Conservation (phyloP, 2,888 invertebrate species). For the Plebejus melissa region DNA sequence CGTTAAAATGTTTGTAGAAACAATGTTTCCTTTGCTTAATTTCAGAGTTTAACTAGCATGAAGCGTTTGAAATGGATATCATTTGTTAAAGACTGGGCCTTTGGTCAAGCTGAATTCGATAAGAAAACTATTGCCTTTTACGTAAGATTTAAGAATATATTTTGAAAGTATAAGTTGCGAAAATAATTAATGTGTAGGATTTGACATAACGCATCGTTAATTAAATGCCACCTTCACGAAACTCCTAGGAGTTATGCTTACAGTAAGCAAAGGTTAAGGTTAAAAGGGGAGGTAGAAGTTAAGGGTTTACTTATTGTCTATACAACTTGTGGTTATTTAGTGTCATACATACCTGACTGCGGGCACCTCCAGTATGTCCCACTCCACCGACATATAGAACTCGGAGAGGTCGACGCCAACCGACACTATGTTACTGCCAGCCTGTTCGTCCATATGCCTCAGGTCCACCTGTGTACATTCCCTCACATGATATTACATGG, state of each 20-base stretch:
- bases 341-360: slow-evolving; percentile 85
- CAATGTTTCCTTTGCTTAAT: slow-evolving; percentile 18
- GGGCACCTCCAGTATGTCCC: slow-evolving; percentile 98
- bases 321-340: no score
- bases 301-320: no score
- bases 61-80: neutral
- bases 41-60: neutral
- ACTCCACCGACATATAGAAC: slow-evolving; percentile 99
- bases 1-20: slow-evolving; percentile 28
- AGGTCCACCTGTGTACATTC: slow-evolving; percentile 87
- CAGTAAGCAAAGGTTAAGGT: no score
- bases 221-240: no score
- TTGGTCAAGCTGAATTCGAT: no score
- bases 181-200: neutral
- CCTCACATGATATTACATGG: slow-evolving; percentile 40
- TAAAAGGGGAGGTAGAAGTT: no score
- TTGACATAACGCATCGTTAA: no score
- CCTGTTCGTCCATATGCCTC: slow-evolving; percentile 94
- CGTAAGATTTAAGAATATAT: neutral
- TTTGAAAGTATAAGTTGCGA: neutral
- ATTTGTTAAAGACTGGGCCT: neutral
- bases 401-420: slow-evolving; percentile 97
- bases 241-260: no score
- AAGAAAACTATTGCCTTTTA: neutral
- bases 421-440: slow-evolving; percentile 92